Conservation (phyloP, 2,113 vertebrate species). For the Agelaius tricolor region DNA sequence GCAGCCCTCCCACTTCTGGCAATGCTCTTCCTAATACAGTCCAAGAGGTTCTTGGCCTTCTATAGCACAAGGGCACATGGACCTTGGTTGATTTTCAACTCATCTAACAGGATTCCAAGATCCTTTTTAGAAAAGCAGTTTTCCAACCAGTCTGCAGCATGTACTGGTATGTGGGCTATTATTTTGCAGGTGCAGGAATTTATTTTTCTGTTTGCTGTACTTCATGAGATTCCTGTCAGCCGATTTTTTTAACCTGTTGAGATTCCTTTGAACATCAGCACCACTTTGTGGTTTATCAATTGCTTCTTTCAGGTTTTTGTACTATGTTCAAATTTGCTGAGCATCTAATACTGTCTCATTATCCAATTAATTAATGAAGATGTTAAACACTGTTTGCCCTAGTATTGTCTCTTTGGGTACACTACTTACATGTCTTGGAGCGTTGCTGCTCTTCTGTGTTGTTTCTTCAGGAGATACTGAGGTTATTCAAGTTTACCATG, state of each 20-base stretch:
- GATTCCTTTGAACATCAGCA: neutral
- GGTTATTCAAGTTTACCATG: neutral
- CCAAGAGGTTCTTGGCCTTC: neutral
- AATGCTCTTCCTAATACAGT: neutral
- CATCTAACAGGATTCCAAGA: neutral
- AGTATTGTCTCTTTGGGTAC: neutral
- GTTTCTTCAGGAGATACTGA: neutral
- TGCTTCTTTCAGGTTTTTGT: neutral
- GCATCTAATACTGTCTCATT: neutral
- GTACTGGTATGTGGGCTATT: rapidly evolving
- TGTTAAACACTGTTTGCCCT: neutral
- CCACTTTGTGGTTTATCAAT: neutral
- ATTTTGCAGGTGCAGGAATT: neutral
- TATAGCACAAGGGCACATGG: neutral
- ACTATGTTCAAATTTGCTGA: neutral
- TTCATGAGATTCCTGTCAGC: neutral
- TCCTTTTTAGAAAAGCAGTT: neutral
- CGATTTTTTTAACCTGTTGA: neutral
- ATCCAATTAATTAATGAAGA: neutral
- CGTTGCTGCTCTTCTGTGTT: neutral
- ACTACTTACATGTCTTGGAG: neutral
- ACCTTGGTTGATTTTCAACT: neutral
- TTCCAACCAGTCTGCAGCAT: neutral
- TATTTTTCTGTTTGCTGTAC: neutral
- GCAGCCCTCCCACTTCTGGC: neutral